These are phyloP conservation scores for Eulemur rufifrons DNA, from an alignment of 2,113 vertebrate genomes.

Conservation along the genomic window DNA sequence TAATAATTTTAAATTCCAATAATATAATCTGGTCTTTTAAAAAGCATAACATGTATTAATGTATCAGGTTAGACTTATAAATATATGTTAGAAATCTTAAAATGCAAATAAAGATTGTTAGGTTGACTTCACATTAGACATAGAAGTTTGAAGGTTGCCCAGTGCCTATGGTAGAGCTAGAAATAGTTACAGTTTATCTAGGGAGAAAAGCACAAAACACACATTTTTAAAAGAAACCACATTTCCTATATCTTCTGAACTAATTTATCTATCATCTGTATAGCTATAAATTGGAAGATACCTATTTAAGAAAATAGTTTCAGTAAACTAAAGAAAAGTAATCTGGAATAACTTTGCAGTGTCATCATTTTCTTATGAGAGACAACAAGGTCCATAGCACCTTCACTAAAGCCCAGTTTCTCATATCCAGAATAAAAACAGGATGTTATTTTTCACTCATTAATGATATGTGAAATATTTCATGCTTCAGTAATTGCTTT, in stretches of 20 bases:
- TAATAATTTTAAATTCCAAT: slow-evolving; percentile 78
- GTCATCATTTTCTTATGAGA: neutral
- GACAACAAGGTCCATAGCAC: neutral
- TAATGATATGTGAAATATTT: neutral
- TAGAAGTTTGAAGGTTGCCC: neutral
- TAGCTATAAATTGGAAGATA: neutral
- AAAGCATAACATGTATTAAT: neutral
- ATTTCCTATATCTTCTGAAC: neutral
- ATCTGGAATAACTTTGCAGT: neutral
- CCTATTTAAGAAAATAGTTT: neutral
- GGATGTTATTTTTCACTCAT: neutral
- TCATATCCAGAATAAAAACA: neutral
- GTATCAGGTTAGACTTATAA: neutral
- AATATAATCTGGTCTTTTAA: neutral
- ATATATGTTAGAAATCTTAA: slow-evolving; percentile 7
- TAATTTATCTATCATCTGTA: neutral
- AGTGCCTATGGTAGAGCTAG: neutral
- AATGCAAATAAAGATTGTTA: neutral
- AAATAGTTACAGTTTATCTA: neutral
- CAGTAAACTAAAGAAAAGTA: neutral
- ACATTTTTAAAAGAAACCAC: neutral
- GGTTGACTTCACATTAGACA: neutral
- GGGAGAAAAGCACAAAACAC: neutral
- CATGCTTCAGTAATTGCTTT: neutral
- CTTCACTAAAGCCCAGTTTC: neutral